Percentiles rank a stretch among this genome's conserved stretches.
Evolutionary conservation across 2,113 vertebrate species (phyloP).

Genomic region (Mastomys coucha): DNA sequence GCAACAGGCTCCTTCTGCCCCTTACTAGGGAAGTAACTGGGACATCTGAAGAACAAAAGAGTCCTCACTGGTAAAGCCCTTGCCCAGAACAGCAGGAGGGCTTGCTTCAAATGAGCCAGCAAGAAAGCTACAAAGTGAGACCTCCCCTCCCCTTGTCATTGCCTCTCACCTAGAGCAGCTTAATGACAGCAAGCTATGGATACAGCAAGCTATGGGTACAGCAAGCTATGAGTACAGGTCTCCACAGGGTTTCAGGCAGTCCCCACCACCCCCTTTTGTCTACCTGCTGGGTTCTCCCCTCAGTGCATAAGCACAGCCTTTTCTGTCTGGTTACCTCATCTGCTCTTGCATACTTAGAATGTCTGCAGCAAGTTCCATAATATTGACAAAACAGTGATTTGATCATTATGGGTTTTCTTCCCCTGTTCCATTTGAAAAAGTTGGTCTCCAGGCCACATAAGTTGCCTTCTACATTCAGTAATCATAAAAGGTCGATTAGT

Average conservation of each 20-base stretch:
- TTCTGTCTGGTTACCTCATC: neutral
- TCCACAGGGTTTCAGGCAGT: neutral
- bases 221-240: neutral
- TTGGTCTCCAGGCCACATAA: neutral
- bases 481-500: neutral
- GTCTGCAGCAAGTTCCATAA: neutral
- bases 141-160: accelerated
- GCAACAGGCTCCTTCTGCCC: neutral
- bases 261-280: neutral
- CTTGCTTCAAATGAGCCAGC: neutral
- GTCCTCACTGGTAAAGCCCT: neutral
- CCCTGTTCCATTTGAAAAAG: neutral
- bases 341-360: neutral
- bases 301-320: neutral
- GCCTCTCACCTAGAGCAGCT: neutral
- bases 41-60: neutral
- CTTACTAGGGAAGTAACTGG: neutral
- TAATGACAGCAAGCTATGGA: neutral
- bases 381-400: neutral
- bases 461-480: neutral
- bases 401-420: neutral
- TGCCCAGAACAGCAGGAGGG: neutral
- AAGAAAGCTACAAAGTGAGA: neutral
- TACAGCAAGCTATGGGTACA: neutral
- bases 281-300: neutral